These are phyloP conservation scores for Myotis vivesi DNA, from an alignment of 2,797 vertebrate species.

Conservation along the genomic window DNA sequence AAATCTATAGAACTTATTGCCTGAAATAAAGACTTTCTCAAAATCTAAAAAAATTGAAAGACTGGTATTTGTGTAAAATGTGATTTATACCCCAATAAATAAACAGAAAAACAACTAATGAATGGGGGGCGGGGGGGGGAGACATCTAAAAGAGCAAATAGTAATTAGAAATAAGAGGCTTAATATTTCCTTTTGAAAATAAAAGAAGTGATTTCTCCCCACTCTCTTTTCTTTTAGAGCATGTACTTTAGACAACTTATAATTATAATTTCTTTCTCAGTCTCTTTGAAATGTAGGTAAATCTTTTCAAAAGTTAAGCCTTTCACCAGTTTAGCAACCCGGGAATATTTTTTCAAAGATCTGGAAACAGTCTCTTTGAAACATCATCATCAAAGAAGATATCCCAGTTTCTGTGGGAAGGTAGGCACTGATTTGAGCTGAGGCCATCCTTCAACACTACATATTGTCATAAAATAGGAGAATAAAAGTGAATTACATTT, in stretches of 20 bases:
- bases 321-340: neutral
- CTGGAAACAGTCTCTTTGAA: neutral
- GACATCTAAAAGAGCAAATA: neutral
- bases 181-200: conserved; percentile 13
- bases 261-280: conserved; percentile 17
- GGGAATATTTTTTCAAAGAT: neutral
- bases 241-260: neutral
- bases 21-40: neutral
- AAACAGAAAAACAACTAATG: neutral
- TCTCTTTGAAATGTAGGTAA: conserved; percentile 14
- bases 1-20: neutral
- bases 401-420: neutral
- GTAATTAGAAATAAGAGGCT: neutral
- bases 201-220: neutral
- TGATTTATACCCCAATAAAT: neutral
- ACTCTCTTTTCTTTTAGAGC: neutral
- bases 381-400: neutral
- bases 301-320: neutral
- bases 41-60: neutral
- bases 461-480: neutral
- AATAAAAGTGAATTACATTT: neutral
- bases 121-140: neutral
- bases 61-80: neutral
- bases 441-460: neutral
- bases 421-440: neutral